These are phyloP conservation scores for Dicerorhinus sumatrensis DNA, from an alignment of 2,113 vertebrate species.

Conservation along the genomic window DNA sequence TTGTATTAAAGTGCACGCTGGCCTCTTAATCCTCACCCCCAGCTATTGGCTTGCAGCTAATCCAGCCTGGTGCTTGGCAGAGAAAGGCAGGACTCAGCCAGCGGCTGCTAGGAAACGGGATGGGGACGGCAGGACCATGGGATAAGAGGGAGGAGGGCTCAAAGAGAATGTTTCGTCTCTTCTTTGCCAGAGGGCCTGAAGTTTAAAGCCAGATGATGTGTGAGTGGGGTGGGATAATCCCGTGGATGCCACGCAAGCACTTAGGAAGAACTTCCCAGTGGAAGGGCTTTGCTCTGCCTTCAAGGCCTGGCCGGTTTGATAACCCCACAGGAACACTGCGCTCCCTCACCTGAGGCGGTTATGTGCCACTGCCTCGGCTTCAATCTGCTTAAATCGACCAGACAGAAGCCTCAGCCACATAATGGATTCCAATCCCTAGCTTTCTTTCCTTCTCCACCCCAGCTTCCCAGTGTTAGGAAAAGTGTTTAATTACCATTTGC, in stretches of 20 bases:
- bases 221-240: constrained; percentile 92
- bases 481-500: constrained; percentile 95
- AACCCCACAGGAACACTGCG: constrained; percentile 92
- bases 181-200: constrained; percentile 92
- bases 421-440: constrained; percentile 83
- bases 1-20: constrained; percentile 95
- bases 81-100: constrained; percentile 90
- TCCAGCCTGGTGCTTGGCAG: constrained; percentile 95
- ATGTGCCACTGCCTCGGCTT: constrained; percentile 83
- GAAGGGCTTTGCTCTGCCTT: constrained; percentile 92
- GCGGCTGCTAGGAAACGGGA: constrained; percentile 84
- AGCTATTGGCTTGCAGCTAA: constrained; percentile 98
- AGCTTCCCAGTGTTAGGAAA: constrained; percentile 85
- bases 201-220: constrained; percentile 95
- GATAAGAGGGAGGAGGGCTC: constrained; percentile 84
- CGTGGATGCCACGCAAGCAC: constrained; percentile 86
- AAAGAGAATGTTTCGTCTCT: constrained; percentile 82
- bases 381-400: constrained; percentile 88
- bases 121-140: constrained; percentile 82
- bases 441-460: constrained; percentile 73
- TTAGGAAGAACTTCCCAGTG: constrained; percentile 87
- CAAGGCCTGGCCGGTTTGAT: constrained; percentile 92
- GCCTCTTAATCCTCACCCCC: constrained; percentile 99
- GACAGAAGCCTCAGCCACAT: constrained; percentile 82
- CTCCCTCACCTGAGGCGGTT: constrained; percentile 91